These are phyloP conservation scores for Onchidella celtica DNA, from an alignment of 2,888 invertebrate genomes.

Conservation along the genomic window DNA sequence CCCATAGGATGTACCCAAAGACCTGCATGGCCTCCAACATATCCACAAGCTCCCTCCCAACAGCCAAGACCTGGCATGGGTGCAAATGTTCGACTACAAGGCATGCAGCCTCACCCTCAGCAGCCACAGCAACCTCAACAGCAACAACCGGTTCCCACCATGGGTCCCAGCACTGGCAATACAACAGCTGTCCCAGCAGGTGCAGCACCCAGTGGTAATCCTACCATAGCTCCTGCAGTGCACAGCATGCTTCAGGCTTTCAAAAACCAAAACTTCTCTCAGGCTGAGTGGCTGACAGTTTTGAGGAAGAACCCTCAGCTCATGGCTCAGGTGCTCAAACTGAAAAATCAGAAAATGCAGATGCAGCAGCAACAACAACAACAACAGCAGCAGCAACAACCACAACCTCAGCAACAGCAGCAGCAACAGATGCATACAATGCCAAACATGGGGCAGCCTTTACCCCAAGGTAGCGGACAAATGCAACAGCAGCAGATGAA, in stretches of 20 bases:
- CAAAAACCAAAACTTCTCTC: slow-evolving; percentile 92
- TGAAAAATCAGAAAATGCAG: slow-evolving; percentile 80
- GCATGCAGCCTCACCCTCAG: slow-evolving; percentile 47
- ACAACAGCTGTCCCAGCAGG: slow-evolving; percentile 70
- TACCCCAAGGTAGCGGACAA: slow-evolving; percentile 52
- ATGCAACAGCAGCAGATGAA: slow-evolving; percentile 66
- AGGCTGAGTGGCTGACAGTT: slow-evolving; percentile 94
- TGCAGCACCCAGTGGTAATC: slow-evolving; percentile 53
- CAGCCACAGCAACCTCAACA: slow-evolving; percentile 61
- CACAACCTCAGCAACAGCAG: slow-evolving; percentile 59
- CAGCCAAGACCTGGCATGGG: slow-evolving; percentile 54
- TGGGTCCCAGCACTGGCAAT: slow-evolving; percentile 64
- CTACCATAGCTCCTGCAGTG: slow-evolving; percentile 67
- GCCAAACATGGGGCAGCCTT: slow-evolving; percentile 65
- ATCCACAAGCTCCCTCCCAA: slow-evolving; percentile 57
- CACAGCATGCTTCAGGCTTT: slow-evolving; percentile 91
- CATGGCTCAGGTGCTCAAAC: slow-evolving; percentile 97
- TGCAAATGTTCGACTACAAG: slow-evolving; percentile 51
- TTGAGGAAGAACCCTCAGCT: slow-evolving; percentile 95
- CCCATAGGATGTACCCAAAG: slow-evolving; percentile 50
- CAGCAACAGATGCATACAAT: slow-evolving; percentile 58
- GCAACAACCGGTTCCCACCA: slow-evolving; percentile 57
- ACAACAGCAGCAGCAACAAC: slow-evolving; percentile 50
- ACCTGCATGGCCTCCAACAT: slow-evolving; percentile 40
- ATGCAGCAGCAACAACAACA: slow-evolving; percentile 66